A percentile compares a stretch with the other conserved stretches of the same genome.
Evolutionary conservation across 2,888 invertebrate genomes (phyloP).

Genomic region (Acheta domesticus): DNA sequence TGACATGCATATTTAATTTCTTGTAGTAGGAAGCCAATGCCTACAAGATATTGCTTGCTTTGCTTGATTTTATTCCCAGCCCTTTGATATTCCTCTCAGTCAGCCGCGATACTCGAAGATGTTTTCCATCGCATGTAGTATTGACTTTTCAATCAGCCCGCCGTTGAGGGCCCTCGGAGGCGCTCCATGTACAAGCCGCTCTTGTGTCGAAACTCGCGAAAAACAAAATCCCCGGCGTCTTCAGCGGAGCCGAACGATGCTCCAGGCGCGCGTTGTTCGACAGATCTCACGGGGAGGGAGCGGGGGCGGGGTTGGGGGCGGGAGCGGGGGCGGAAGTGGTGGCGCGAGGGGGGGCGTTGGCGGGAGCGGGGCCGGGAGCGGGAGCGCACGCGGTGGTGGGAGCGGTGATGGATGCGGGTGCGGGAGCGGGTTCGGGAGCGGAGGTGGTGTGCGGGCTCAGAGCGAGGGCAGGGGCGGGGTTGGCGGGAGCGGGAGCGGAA

Average conservation of each 20-base stretch:
- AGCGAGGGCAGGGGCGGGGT: neutral
- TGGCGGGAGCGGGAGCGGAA: neutral
- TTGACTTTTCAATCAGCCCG: neutral
- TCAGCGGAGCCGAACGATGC: too few species aligned
- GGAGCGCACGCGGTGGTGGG: neutral
- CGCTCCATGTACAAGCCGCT: neutral
- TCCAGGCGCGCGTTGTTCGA: too few species aligned
- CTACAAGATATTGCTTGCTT: too few species aligned
- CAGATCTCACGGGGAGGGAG: neutral
- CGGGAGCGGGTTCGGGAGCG: neutral
- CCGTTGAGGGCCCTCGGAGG: neutral
- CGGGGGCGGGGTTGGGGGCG: neutral
- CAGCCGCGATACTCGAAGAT: neutral
- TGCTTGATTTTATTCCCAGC: too few species aligned
- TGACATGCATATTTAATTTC: too few species aligned
- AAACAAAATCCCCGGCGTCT: neutral
- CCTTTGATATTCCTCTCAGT: neutral
- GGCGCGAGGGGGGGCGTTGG: neutral
- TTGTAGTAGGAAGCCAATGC: too few species aligned
- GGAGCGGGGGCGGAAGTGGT: neutral
- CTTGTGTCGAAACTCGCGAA: constrained; percentile 5
- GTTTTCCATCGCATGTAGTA: constrained; percentile 7
- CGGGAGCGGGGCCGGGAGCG: neutral
- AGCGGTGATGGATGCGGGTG: neutral
- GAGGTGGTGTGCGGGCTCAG: neutral